Evolutionary conservation across 2,888 invertebrate species (phyloP).

Genomic region (Orchesellides sinensis): DNA sequence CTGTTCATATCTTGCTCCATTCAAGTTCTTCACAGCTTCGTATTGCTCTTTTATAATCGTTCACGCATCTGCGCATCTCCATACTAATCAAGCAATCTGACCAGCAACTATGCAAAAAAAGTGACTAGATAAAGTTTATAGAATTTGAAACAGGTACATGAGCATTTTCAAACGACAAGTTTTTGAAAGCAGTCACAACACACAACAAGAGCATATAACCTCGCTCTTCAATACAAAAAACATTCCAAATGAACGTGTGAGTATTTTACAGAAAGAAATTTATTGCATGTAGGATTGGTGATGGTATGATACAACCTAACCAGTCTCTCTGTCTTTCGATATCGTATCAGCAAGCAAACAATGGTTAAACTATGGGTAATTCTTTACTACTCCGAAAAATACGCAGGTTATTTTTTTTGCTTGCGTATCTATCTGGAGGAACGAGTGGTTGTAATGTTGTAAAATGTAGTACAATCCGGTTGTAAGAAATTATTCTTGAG

Average conservation of each 20-base stretch:
- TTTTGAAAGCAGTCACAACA: slow-evolving; percentile 19
- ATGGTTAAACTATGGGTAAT: no score
- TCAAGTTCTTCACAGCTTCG: slow-evolving; percentile 60
- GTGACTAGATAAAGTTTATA: slow-evolving; percentile 18
- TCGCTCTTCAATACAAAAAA: no score
- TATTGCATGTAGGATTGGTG: slow-evolving; percentile 36
- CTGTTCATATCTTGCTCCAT: slow-evolving; percentile 33
- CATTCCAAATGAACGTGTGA: slow-evolving; percentile 9
- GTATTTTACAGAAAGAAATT: slow-evolving; percentile 34
- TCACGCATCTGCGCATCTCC: slow-evolving; percentile 57
- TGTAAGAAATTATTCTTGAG: slow-evolving; percentile 15
- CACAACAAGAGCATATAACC: neutral
- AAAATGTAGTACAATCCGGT: slow-evolving; percentile 25
- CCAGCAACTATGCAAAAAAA: slow-evolving; percentile 39
- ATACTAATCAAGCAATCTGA: slow-evolving; percentile 65
- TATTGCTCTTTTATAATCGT: slow-evolving; percentile 45
- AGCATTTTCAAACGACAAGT: slow-evolving; percentile 18
- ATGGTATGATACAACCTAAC: no score
- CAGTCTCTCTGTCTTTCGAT: no score
- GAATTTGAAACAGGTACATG: slow-evolving; percentile 42
- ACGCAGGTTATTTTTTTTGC: no score
- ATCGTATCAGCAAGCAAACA: no score
- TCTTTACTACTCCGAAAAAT: no score
- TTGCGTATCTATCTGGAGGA: slow-evolving; percentile 32
- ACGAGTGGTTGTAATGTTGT: slow-evolving; percentile 25